Conservation (phyloP, 2,888 invertebrate genomes). For the Bruchidius siliquastri region DNA sequence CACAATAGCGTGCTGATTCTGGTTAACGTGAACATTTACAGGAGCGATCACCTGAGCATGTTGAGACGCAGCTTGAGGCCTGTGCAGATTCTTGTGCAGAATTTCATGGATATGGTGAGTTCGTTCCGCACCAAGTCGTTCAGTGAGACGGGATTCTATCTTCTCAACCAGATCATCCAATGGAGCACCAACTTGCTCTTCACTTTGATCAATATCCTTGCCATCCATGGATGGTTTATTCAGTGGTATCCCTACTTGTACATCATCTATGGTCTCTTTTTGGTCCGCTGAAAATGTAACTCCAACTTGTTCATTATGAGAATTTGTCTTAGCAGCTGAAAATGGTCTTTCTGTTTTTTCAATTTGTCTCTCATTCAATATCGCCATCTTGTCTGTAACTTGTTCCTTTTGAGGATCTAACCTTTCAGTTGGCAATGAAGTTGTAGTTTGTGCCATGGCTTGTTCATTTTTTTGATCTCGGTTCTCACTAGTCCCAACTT, state of each 20-base stretch:
- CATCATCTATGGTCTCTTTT: neutral
- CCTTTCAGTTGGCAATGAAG: too few species aligned
- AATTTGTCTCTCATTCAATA: too few species aligned
- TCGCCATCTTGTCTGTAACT: too few species aligned
- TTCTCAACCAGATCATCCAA: neutral
- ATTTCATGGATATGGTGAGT: neutral
- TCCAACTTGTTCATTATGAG: neutral
- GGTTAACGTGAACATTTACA: neutral
- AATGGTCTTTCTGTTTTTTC: too few species aligned
- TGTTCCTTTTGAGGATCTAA: too few species aligned
- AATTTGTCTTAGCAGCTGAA: neutral
- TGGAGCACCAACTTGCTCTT: neutral
- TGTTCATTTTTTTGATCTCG: too few species aligned
- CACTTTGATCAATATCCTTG: neutral
- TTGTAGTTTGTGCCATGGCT: too few species aligned
- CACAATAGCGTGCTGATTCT: neutral
- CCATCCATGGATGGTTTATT: neutral
- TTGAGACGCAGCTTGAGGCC: too few species aligned
- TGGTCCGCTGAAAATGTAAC: neutral
- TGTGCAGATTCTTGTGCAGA: neutral
- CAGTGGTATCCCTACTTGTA: neutral
- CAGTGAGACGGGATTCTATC: neutral
- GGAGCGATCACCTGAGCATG: too few species aligned
- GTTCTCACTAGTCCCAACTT: too few species aligned
- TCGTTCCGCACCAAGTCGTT: neutral